phyloP scores from a whole-genome alignment of 2,888 invertebrate genomes.

The Aproaerema taeniolella region DNA sequence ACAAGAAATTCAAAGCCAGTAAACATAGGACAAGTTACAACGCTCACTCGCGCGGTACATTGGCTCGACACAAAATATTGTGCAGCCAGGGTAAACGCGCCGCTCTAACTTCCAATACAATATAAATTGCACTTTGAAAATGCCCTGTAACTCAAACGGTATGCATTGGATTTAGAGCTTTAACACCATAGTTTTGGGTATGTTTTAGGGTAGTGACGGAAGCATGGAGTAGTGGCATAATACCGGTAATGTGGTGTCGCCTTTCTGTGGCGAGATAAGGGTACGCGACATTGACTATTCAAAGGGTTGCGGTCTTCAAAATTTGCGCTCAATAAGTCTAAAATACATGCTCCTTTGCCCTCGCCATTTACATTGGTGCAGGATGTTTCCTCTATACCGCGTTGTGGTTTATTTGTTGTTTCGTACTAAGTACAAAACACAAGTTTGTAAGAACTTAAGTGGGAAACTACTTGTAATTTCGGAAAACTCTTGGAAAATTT shows the following conservation, averaged over 20 bases:
- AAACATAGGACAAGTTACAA: slow-evolving; percentile 42
- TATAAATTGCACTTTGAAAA: slow-evolving; percentile 77
- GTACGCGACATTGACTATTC: slow-evolving; percentile 77
- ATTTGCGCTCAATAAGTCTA: slow-evolving; percentile 74
- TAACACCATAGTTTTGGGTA: slow-evolving; percentile 44
- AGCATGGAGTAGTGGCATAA: slow-evolving; percentile 50
- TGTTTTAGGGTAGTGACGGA: slow-evolving; percentile 33
- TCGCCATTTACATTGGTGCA: too few relatives aligned
- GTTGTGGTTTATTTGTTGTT: too few relatives aligned
- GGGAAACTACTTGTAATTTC: too few relatives aligned
- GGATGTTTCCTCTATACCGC: too few relatives aligned
- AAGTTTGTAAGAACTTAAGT: too few relatives aligned
- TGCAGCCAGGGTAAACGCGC: slow-evolving; percentile 53
- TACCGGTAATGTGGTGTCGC: slow-evolving; percentile 77
- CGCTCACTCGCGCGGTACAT: slow-evolving; percentile 54
- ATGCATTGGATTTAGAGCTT: slow-evolving; percentile 54
- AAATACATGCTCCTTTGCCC: slow-evolving; percentile 58
- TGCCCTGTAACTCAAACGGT: slow-evolving; percentile 52
- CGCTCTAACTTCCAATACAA: slow-evolving; percentile 73
- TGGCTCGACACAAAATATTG: slow-evolving; percentile 66
- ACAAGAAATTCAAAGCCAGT: slow-evolving; percentile 52
- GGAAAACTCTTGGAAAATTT: too few relatives aligned
- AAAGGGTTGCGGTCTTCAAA: slow-evolving; percentile 76
- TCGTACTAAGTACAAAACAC: too few relatives aligned
- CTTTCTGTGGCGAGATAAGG: slow-evolving; percentile 76